Conservation (phyloP, 2,797 vertebrate genomes). For the Parauchenoglanis punctatus region DNA sequence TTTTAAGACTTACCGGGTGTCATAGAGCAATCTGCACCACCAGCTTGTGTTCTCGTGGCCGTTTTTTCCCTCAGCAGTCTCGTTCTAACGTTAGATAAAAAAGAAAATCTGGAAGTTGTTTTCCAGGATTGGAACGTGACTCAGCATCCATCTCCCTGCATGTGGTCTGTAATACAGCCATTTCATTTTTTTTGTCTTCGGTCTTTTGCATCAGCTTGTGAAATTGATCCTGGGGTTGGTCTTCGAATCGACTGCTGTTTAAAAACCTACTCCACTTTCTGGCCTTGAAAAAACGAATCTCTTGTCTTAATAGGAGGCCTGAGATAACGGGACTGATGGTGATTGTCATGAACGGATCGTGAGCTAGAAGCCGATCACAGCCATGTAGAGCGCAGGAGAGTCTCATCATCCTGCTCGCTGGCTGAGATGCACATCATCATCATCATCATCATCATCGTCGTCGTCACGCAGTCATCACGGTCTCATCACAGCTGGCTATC, state of each 20-base stretch:
- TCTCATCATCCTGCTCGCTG: too few species aligned
- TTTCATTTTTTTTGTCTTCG: not conserved
- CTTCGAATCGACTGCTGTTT: not conserved
- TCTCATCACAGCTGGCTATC: not conserved
- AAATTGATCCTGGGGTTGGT: not conserved
- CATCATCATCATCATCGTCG: too few species aligned
- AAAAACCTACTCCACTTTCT: not conserved
- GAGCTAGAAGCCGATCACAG: not conserved
- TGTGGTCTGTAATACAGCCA: not conserved
- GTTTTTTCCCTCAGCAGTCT: not conserved
- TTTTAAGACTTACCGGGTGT: not conserved
- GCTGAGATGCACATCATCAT: too few species aligned
- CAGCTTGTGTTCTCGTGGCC: not conserved
- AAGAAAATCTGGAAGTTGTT: not conserved
- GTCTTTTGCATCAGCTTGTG: not conserved
- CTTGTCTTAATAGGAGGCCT: not conserved
- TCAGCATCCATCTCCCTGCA: not conserved
- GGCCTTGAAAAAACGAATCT: not conserved
- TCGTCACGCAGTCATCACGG: not conserved
- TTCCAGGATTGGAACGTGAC: not conserved
- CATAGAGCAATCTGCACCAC: not conserved
- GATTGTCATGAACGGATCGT: not conserved
- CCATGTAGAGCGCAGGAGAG: not conserved
- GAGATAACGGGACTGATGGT: not conserved
- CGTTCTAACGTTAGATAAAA: not conserved